Conservation (phyloP, 2,113 vertebrate genomes). For the Circaetus gallicus region DNA sequence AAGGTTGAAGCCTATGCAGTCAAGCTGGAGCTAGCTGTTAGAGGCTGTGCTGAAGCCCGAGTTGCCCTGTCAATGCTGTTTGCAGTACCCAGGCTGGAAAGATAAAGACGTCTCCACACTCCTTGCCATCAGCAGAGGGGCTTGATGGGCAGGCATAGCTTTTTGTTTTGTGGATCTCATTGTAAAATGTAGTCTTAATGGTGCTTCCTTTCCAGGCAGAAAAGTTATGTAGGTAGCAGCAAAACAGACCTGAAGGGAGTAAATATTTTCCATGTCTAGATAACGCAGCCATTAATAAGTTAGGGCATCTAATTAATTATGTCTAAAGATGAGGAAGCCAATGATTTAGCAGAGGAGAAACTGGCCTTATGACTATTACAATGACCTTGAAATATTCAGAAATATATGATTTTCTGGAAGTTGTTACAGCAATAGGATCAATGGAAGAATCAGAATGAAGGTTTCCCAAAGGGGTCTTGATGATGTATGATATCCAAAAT, state of each 20-base stretch:
- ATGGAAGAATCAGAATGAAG: neutral
- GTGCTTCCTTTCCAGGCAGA: neutral
- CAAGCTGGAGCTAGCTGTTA: neutral
- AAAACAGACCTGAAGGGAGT: neutral
- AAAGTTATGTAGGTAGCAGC: neutral
- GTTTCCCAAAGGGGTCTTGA: neutral
- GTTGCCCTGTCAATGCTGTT: neutral
- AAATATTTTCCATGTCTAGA: neutral
- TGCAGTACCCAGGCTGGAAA: neutral
- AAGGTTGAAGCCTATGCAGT: neutral
- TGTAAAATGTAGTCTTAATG: neutral
- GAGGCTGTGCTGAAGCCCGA: neutral
- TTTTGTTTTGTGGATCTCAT: neutral
- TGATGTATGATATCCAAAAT: neutral
- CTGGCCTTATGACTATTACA: neutral
- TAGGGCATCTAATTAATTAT: neutral
- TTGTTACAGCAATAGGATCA: neutral
- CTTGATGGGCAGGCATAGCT: fast-evolving
- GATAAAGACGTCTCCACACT: neutral
- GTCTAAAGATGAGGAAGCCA: neutral
- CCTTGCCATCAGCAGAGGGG: neutral
- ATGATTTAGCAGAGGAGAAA: neutral
- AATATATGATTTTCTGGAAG: neutral
- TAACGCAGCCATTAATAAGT: neutral
- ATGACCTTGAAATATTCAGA: neutral